Base-by-base conservation (phyloP, 2,797 vertebrate species). In the Gadopsis marmoratus region DNA sequence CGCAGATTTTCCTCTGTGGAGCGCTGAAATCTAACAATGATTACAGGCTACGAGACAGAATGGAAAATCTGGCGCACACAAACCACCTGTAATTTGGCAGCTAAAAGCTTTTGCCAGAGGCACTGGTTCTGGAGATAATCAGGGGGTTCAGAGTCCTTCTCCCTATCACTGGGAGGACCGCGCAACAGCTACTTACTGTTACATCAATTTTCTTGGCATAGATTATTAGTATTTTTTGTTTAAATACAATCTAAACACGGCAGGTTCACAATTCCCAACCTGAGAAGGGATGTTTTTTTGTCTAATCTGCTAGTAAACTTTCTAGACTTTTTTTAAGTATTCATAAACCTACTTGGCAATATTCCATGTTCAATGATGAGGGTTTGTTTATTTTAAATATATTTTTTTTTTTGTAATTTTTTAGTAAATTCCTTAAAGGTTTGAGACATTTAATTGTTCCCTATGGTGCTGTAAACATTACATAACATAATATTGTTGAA, bases 31-130 rank as follows among this genome's bases (percentile, higher is more conserved):
- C 81, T 63, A 82, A 86, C 80, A 82, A 73, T 90, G 86, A 94
- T 94, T 92, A 93, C 86, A 91, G 89, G 76, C 81, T 78, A 51
- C 0, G 48, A 79, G 56, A 68, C 76, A 68, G 75, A 78, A 78
- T 71, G 88, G 88, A 90, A 92, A 89, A 79, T 81, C 76, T 90
- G 88, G 85, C 82, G 55, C 76, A 80, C 3, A 35, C 69, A 85
- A 85, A 87, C 79, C 87, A 94, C 91, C 93, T 92, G 91, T 91
- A 93, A 94, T 95, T 91, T 95, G 85, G 89, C 88, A 86, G 76
- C 89, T 89, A 76, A 86, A 91, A 88, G 87, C 81, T 88, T 74
- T 79, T 76, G 83, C 83, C 79, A 74, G 90, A 80, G 86, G 91
- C 84, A 86, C 76, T 84, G 83, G 79, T 73, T 83, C 67, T 81